A percentile compares a stretch with the other conserved stretches of the same genome.
Conservation (phyloP, 2,113 vertebrate species). For the Platichthys flesus region DNA sequence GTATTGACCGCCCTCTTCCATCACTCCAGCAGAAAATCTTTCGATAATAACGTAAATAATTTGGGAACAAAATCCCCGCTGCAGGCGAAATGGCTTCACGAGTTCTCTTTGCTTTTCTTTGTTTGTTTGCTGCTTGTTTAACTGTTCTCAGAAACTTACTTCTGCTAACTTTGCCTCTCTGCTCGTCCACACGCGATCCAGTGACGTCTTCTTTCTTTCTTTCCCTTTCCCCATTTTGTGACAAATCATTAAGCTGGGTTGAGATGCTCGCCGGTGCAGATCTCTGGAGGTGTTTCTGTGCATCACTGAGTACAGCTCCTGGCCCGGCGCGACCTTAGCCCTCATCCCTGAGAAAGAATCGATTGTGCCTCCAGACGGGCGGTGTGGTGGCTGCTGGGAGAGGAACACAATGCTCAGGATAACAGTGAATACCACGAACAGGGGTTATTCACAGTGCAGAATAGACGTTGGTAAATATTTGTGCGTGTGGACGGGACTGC, state of each 20-base stretch:
- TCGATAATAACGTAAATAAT: slow-evolving; percentile 54
- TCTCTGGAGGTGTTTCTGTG: slow-evolving; percentile 68
- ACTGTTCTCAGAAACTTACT: slow-evolving; percentile 44
- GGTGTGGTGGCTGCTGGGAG: slow-evolving; percentile 8
- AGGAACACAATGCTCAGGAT: slow-evolving; percentile 27
- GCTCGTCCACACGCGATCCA: slow-evolving; percentile 1
- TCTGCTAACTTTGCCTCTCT: slow-evolving; percentile 32
- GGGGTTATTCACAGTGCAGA: slow-evolving; percentile 18
- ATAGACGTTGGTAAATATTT: slow-evolving; percentile 24
- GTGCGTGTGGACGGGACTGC: slow-evolving; percentile 16
- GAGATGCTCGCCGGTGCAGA: slow-evolving; percentile 48
- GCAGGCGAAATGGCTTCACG: slow-evolving; percentile 26
- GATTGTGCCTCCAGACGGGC: slow-evolving; percentile 60
- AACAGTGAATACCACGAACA: slow-evolving; percentile 17
- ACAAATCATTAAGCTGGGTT: slow-evolving; percentile 58
- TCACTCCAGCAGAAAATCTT: slow-evolving; percentile 73
- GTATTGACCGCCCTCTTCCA: slow-evolving; percentile 62
- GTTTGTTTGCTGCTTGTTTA: slow-evolving; percentile 6
- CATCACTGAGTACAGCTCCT: slow-evolving; percentile 66
- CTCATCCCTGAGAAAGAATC: slow-evolving; percentile 61
- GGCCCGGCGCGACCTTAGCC: slow-evolving; percentile 58
- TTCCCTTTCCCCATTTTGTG: slow-evolving; percentile 27
- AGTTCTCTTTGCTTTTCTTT: slow-evolving; percentile 34
- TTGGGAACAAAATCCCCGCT: not conserved
- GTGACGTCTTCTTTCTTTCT: slow-evolving; percentile 26